Base-by-base conservation (phyloP, 1,140 invertebrate species). In the Tetragnatha versicolor region DNA sequence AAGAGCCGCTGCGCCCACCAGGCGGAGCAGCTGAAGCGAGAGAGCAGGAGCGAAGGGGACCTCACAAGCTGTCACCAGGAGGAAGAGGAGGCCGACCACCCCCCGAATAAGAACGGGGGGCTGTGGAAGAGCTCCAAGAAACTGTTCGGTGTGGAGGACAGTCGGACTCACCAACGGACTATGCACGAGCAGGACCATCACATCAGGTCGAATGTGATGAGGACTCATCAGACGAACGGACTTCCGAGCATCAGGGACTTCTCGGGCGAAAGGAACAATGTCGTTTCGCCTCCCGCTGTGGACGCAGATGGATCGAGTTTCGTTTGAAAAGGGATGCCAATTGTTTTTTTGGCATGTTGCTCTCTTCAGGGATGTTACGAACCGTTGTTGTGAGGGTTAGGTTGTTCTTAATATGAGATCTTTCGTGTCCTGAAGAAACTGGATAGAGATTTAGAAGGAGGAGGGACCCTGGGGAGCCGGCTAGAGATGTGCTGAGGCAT, bases 301-400 rank as follows among this genome's bases (percentile, higher is more conserved):
- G 73, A 77, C n/a, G 53, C 65, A 55, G 76, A 79, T 69, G 76
- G 76, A 17, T 79, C 76, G 9, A 79, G 76, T 69, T 79, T 79
- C 47, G 76, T 79, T 31, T 79, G 33, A 76, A 60, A n/a, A 27
- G 22, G 22, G 14, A 22, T 66, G 9, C 29, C 7, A 66, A 39
- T 42, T 39, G n/a, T 63, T 17, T 35, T n/a, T n/a, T n/a, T n/a
- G n/a, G n/a, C n/a, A n/a, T n/a, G n/a, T n/a, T n/a, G n/a, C n/a
- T n/a, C n/a, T n/a, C n/a, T n/a, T n/a, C n/a, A n/a, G n/a, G n/a
- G n/a, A n/a, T n/a, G n/a, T n/a, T n/a, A n/a, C n/a, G n/a, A n/a
- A n/a, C n/a, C n/a, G n/a, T n/a, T n/a, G n/a, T n/a, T n/a, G n/a
- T n/a, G n/a, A n/a, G n/a, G n/a, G n/a, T n/a, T n/a, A n/a, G n/a